phyloP scores from a whole-genome alignment of 2,888 invertebrate species.

The Tachina fera region DNA sequence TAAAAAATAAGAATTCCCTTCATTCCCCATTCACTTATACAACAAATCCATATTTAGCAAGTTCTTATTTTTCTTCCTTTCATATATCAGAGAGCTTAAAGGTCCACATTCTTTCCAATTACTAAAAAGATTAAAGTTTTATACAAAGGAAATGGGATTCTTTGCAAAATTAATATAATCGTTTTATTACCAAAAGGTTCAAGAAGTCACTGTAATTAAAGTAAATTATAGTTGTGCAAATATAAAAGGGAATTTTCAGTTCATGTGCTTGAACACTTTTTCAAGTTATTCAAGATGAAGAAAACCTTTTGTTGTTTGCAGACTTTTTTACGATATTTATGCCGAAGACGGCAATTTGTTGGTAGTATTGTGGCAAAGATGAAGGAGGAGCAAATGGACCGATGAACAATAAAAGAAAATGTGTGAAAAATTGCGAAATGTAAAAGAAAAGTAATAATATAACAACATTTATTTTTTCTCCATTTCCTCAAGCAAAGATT shows the following conservation, averaged over 20 bases:
- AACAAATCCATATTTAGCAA: neutral
- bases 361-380: neutral
- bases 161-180: constrained; percentile 34
- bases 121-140: constrained; percentile 6
- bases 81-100: constrained; percentile 25
- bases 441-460: constrained; percentile 49
- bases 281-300: neutral
- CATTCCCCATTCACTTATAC: no score
- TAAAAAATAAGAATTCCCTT: no score
- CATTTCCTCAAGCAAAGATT: constrained; percentile 62
- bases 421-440: constrained; percentile 53
- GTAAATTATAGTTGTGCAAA: constrained; percentile 52
- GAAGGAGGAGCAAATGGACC: constrained; percentile 10
- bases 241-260: constrained; percentile 12
- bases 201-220: constrained; percentile 51
- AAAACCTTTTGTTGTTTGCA: constrained; percentile 29
- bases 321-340: constrained; percentile 13
- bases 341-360: neutral
- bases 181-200: constrained; percentile 24
- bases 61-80: neutral
- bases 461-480: constrained; percentile 46
- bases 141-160: neutral
- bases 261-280: constrained; percentile 43
- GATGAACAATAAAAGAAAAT: constrained; percentile 40
- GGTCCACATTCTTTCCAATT: constrained; percentile 10